Base-by-base conservation (phyloP, 2,888 invertebrate species). In the Aphidoletes aphidimyza region DNA sequence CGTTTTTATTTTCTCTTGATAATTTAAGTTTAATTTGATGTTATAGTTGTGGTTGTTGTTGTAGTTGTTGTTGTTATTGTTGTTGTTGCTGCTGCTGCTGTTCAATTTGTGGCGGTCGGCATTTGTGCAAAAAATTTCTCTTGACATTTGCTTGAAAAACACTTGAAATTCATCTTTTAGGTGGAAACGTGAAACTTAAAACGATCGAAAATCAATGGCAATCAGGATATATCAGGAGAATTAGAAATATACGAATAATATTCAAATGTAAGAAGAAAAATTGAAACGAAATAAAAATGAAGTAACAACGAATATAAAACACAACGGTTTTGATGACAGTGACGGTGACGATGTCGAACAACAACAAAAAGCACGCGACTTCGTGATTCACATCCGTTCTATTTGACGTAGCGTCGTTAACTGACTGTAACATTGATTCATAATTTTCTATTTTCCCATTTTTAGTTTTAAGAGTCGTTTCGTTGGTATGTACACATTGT, bases 391-490 rank as follows among this genome's bases (percentile, higher is more conserved):
- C 86, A 86, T 86, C 86, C 86, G 86, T 85, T 86, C 86, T 85
- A 86, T 86, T 86, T 86, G 87, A 86, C 86, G 85, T 86, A 85
- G 85, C 85, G 86, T 86, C 86, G 86, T 86, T 85, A 86, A 86
- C 86, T 86, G 86, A 86, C 85, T 86, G 86, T 85, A 85, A 85
- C 85, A 83, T 85, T 85, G 83, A 47, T 83, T 85, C 83, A 83
- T 85, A 84, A 45, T 84, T 84, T 85, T 85, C 85, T 85, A 85
- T 85, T 85, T 85, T 84, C 47, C 47, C 39, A 83, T 39, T 42
- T 83, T 42, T 83, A 83, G 26, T 39, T 36, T 39, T 22, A 81
- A 81, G 39, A 81, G n/a, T 8, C n/a, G 39, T 39, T 83, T 6
- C 39, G 45, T 30, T 3, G 30, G 45, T 45, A 84, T 84, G 45